Percentiles rank a stretch among this genome's conserved stretches.
Evolutionary conservation across 2,888 invertebrate species (phyloP).

Genomic region (Mythimna loreyi): DNA sequence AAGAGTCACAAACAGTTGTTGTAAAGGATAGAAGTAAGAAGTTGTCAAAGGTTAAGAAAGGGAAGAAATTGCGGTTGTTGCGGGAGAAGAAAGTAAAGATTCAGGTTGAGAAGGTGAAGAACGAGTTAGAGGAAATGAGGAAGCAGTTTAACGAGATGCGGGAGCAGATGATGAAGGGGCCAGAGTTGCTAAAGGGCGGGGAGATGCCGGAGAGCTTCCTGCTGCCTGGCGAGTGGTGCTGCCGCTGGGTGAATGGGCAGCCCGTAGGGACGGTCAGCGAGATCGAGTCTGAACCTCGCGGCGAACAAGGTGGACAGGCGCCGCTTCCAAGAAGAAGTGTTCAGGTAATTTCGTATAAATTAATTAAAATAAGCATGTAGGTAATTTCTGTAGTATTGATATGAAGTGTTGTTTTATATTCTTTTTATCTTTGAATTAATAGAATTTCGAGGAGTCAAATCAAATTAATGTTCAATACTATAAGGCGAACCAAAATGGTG

Average conservation of each 20-base stretch:
- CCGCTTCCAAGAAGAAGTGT: slow-evolving; percentile 84
- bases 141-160: slow-evolving; percentile 84
- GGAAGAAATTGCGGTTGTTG: slow-evolving; percentile 52
- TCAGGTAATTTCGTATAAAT: no score
- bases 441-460: not conserved
- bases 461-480: no score
- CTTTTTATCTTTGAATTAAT: not conserved
- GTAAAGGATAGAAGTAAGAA: slow-evolving; percentile 66
- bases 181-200: slow-evolving; percentile 63
- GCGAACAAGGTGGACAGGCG: slow-evolving; percentile 78
- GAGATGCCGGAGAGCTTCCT: slow-evolving; percentile 79
- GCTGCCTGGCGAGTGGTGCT: slow-evolving; percentile 92
- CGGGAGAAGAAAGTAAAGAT: slow-evolving; percentile 78
- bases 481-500: no score
- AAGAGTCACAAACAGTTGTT: slow-evolving; percentile 2
- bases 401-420: not conserved
- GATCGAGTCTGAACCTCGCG: slow-evolving; percentile 80
- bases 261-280: slow-evolving; percentile 91
- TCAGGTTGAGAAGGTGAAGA: slow-evolving; percentile 82
- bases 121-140: slow-evolving; percentile 82
- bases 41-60: slow-evolving; percentile 77
- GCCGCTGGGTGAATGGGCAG: slow-evolving; percentile 93
- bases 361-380: not conserved
- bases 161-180: slow-evolving; percentile 78
- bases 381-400: not conserved